Conservation (phyloP, 1,140 invertebrate species). For the Drosophila rhopaloa region DNA sequence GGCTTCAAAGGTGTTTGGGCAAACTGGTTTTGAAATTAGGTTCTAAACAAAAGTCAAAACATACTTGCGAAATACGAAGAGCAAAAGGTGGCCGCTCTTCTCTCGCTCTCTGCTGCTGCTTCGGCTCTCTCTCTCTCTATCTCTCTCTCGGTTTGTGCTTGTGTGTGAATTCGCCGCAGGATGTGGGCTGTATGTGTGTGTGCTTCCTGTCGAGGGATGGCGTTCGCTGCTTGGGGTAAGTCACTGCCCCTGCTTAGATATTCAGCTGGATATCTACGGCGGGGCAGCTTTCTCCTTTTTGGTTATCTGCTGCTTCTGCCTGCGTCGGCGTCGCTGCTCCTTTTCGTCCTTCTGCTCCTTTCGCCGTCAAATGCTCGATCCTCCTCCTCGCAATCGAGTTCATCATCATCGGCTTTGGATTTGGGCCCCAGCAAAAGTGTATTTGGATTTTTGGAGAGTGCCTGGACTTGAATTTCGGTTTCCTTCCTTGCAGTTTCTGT, state of each 20-base stretch:
- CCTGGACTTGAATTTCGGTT: conserved; percentile 73
- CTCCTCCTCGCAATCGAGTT: conserved; percentile 47
- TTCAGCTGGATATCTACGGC: conserved; percentile 72
- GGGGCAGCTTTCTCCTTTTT: conserved; percentile 53
- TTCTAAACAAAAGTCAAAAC: conserved; percentile 66
- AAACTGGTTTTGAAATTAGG: conserved; percentile 46
- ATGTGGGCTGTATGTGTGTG: conserved; percentile 57
- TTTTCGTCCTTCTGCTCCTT: conserved; percentile 40
- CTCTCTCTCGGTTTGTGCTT: conserved; percentile 22
- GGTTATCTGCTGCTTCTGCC: conserved; percentile 72
- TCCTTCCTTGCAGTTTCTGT: conserved; percentile 79
- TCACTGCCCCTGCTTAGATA: conserved; percentile 76
- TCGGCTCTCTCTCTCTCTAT: conserved; percentile 38
- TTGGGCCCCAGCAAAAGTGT: conserved; percentile 21
- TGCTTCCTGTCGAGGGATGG: conserved; percentile 75
- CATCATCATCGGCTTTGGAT: conserved; percentile 61
- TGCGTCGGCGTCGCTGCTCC: conserved; percentile 42
- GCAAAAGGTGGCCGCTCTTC: conserved; percentile 60
- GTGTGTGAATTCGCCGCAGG: conserved; percentile 71
- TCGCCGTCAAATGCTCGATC: conserved; percentile 77
- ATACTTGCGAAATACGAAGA: conserved; percentile 70
- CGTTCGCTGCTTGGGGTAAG: conserved; percentile 64
- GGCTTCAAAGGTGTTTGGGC: conserved; percentile 17
- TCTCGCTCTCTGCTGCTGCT: conserved; percentile 44
- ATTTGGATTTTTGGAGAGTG: conserved; percentile 38